These are phyloP conservation scores for Limenitis arthemis DNA, from an alignment of 2,888 invertebrate species.

Conservation along the genomic window DNA sequence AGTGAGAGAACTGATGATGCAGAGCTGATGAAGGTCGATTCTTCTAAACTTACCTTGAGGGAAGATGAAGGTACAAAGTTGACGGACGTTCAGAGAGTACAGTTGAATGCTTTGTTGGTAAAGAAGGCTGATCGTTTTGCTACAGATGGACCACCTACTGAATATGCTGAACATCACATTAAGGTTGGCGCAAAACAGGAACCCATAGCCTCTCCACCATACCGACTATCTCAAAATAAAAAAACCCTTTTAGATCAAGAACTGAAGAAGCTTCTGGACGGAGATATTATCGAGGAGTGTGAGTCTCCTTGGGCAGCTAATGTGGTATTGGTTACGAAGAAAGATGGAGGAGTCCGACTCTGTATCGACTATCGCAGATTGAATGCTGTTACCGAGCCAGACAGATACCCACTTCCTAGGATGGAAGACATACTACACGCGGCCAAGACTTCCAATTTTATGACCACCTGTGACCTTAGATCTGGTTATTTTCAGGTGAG, in stretches of 20 bases:
- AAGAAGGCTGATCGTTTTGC: conserved; percentile 4
- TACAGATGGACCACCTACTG: conserved; percentile 12
- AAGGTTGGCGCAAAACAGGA: conserved; percentile 28
- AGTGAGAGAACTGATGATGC: background rate
- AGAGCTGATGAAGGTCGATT: background rate
- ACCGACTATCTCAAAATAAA: conserved; percentile 32
- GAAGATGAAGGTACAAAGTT: conserved; percentile 12
- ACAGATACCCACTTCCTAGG: conserved; percentile 28
- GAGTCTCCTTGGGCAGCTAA: conserved; percentile 32
- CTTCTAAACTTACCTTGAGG: background rate
- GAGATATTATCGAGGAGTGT: conserved; percentile 27
- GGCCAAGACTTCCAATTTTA: conserved; percentile 23
- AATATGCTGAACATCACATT: conserved; percentile 28
- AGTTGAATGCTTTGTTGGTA: conserved; percentile 2
- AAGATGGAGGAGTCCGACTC: conserved; percentile 25
- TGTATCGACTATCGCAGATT: conserved; percentile 33
- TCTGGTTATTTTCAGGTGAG: conserved; percentile 27
- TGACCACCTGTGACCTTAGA: conserved; percentile 25
- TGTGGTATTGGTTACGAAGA: conserved; percentile 29
- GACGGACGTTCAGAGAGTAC: conserved; percentile 1
- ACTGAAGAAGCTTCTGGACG: conserved; percentile 30
- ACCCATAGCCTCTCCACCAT: conserved; percentile 37
- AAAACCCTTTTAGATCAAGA: conserved; percentile 18
- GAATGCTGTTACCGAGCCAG: conserved; percentile 30
- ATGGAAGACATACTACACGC: conserved; percentile 29